A percentile compares a stretch with the other conserved stretches of the same genome.
Evolutionary conservation across 2,888 invertebrate species (phyloP).

Genomic region (Hypolimnas misippus): DNA sequence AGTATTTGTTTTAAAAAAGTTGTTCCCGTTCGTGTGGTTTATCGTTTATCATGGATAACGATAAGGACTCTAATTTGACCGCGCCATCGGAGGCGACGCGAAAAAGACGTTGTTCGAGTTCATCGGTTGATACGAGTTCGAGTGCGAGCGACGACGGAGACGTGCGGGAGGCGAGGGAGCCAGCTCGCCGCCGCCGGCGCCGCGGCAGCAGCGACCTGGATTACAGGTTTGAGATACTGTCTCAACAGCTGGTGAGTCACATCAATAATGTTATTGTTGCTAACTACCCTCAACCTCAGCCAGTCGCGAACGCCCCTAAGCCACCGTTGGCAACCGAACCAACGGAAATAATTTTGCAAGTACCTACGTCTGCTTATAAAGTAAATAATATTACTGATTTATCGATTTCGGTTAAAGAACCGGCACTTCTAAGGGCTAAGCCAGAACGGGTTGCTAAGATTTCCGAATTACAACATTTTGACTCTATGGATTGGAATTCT

Average conservation of each 20-base stretch:
- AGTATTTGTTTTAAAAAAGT: too few species aligned
- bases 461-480: conserved; percentile 26
- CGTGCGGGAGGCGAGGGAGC: too few species aligned
- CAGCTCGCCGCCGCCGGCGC: too few species aligned
- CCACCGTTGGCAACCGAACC: too few species aligned
- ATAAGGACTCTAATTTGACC: too few species aligned
- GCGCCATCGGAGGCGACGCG: too few species aligned
- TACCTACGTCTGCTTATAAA: neutral
- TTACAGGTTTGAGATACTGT: conserved; percentile 32
- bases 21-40: too few species aligned
- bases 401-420: conserved; percentile 21
- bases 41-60: too few species aligned
- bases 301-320: neutral
- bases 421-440: conserved; percentile 7
- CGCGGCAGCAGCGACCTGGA: conserved; percentile 13
- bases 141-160: too few species aligned
- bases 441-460: conserved; percentile 29
- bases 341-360: neutral
- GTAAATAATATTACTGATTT: conserved; percentile 18
- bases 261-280: conserved; percentile 24
- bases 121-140: too few species aligned
- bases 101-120: too few species aligned
- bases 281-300: neutral
- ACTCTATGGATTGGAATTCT: conserved; percentile 34
- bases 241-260: conserved; percentile 36